These are phyloP conservation scores for Corapipo altera DNA, from an alignment of 2,113 vertebrate species.

Conservation along the genomic window DNA sequence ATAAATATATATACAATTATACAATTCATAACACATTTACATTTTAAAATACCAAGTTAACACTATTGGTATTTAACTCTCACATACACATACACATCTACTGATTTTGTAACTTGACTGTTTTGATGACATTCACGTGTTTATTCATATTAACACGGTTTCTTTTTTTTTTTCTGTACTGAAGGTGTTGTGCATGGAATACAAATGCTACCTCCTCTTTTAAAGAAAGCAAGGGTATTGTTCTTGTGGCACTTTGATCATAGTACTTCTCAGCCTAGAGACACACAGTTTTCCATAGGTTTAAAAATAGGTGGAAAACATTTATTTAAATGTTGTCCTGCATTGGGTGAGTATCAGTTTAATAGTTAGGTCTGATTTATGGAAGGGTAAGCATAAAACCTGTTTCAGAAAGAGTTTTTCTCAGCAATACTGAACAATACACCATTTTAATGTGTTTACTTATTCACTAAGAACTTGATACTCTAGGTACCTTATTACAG, in stretches of 20 bases:
- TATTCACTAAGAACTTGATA: not conserved
- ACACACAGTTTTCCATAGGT: not conserved
- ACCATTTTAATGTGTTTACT: not conserved
- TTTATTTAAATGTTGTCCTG: not conserved
- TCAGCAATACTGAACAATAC: not conserved
- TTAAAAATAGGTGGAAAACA: not conserved
- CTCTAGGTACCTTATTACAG: not conserved
- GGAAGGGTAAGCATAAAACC: not conserved
- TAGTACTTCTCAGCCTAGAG: not conserved
- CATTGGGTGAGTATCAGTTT: not conserved
- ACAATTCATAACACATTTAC: not conserved
- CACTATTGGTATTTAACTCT: not conserved
- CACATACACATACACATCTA: not conserved
- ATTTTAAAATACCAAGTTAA: not conserved
- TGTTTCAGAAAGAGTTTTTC: not conserved
- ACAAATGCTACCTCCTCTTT: not conserved
- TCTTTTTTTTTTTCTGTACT: accelerated
- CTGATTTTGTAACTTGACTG: not conserved
- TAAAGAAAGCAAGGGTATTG: not conserved
- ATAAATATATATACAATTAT: not conserved
- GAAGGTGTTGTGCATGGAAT: not conserved
- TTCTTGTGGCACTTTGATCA: not conserved
- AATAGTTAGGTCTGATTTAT: not conserved
- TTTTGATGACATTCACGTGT: not conserved
- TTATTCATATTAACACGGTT: not conserved